Conservation (phyloP, 2,797 vertebrate species). For the Aphelocoma californica region DNA sequence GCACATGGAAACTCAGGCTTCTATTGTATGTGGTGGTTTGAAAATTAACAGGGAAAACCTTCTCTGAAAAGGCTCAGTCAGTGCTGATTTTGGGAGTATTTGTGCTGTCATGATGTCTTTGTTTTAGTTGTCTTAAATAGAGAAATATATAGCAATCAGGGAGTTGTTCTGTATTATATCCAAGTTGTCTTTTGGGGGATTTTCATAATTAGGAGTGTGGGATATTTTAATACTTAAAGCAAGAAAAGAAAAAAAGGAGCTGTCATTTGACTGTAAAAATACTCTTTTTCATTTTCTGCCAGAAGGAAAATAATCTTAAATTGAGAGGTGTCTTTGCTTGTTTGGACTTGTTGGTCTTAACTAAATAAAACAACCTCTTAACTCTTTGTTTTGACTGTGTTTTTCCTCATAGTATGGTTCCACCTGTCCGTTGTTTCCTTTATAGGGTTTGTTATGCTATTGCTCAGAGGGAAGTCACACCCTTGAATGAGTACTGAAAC, state of each 20-base stretch:
- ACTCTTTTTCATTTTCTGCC: not conserved
- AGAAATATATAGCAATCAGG: not conserved
- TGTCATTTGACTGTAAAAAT: conserved; percentile 6
- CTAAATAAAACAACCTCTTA: not conserved
- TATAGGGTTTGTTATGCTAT: not conserved
- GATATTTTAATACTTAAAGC: not conserved
- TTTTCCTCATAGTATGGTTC: not conserved
- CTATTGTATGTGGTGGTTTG: not conserved
- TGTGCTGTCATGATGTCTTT: not conserved
- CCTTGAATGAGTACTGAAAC: not conserved
- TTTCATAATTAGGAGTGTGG: not conserved
- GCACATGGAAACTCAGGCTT: not conserved
- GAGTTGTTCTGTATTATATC: not conserved
- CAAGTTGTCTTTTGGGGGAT: not conserved
- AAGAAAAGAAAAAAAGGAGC: not conserved
- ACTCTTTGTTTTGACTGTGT: conserved; percentile 1
- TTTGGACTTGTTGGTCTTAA: not conserved
- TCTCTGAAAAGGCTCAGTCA: not conserved
- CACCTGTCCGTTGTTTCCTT: conserved; percentile 23
- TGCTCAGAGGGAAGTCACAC: not conserved
- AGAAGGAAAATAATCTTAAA: not conserved
- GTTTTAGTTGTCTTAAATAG: not conserved
- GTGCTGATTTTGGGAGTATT: not conserved
- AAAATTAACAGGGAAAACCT: not conserved
- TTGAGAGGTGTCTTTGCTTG: not conserved